A percentile compares a stretch with the other conserved stretches of the same genome.
These are phyloP conservation scores for Squalus acanthias DNA, from an alignment of 2,797 vertebrate species.

Conservation along the genomic window DNA sequence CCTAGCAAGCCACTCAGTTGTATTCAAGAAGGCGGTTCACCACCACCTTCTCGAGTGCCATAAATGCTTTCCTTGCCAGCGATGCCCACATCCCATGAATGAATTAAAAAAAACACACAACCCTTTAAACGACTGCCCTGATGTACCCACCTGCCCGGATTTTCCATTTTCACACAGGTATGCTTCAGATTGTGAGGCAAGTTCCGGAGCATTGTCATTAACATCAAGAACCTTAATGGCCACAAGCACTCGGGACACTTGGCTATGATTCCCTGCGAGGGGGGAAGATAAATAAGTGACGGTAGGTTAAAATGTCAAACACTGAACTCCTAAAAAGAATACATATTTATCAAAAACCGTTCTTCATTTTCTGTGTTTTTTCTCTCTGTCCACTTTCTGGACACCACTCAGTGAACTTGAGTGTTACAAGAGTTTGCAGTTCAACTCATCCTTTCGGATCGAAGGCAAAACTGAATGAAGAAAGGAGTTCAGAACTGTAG, in stretches of 20 bases:
- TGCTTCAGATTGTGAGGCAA: conserved; percentile 84
- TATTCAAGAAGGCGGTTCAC: too few species aligned
- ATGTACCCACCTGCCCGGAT: conserved; percentile 82
- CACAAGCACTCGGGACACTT: conserved; percentile 86
- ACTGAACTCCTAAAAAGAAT: neutral
- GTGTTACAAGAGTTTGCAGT: neutral
- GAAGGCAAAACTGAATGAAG: neutral
- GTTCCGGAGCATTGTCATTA: conserved; percentile 96
- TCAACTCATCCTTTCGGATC: neutral
- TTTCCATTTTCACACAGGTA: conserved; percentile 96
- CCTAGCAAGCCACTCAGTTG: too few species aligned
- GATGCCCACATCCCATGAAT: too few species aligned
- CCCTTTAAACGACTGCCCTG: neutral
- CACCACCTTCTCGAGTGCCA: too few species aligned
- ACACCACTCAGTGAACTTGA: neutral
- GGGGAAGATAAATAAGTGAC: conserved; percentile 49
- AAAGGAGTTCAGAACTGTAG: neutral
- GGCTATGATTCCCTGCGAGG: conserved; percentile 87
- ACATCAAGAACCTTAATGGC: conserved; percentile 95
- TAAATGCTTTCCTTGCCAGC: too few species aligned
- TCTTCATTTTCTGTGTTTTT: neutral
- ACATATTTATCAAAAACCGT: neutral
- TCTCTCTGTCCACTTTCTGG: neutral
- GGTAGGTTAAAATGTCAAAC: too few species aligned
- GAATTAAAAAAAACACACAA: too few species aligned